Base-by-base conservation (phyloP, 2,888 invertebrate species). In the Eristalis intricaria region DNA sequence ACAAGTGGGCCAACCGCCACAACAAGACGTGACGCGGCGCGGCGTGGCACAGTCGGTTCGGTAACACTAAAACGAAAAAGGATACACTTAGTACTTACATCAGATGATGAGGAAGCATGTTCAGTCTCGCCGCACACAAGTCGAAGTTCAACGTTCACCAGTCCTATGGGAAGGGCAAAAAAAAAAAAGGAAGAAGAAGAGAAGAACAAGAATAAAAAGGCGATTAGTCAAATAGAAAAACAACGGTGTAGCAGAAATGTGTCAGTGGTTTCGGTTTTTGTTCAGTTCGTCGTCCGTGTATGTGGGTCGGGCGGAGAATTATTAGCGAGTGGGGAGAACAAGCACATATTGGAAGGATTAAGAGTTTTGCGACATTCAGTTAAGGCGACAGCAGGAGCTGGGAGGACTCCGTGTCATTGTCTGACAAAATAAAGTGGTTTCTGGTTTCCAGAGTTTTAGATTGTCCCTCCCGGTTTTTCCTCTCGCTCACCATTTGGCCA, bases 71-170 rank as follows among this genome's bases (percentile, higher is more conserved):
- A 66, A 79, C 75, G 75, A 70, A 26, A 50, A 50, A 74, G 73
- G 60, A 80, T 87, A 75, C 73, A 84, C 50, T 50, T 50, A 79
- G 84, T 84, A 87, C 87, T 87, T 87, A 84, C 84, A 76, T 80
- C 75, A 64, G 75, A 79, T 73, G 84, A 84, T 80, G 87, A 73
- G 56, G 76, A 84, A 84, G 79, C 76, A 26, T 78, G 66, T 83
- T 87, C 83, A 23, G 75, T 87, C 56, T 68, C 83, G 64, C 35
- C 76, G 26, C 84, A 84, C 40, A 84, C 84, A 69, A 80, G 79
- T 65, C 87, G 84, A 83, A 87, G 87, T 76, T 87, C 73, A 83
- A 83, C 83, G 78, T 76, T 83, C 68, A 87, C 79, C 26, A n/a
- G 63, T 76, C 60, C 84, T 87, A 73, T 61, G 19, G 43, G 32